A percentile compares a stretch with the other conserved stretches of the same genome.
These are phyloP conservation scores for Paraescarpia echinospica DNA, from an alignment of 1,140 invertebrate species.

Conservation along the genomic window DNA sequence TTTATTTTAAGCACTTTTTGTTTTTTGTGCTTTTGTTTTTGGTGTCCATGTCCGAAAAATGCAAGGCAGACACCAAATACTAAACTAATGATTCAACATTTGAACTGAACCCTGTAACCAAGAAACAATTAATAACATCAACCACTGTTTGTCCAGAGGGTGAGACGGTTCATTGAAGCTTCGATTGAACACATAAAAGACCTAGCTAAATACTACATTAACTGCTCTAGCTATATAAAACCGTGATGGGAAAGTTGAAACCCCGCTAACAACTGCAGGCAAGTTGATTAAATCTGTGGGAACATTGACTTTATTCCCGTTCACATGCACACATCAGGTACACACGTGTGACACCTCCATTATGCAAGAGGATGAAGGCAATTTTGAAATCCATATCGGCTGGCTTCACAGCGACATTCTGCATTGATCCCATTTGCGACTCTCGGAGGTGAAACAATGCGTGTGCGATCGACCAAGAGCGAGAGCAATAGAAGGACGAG, in stretches of 20 bases:
- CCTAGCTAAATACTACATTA: neutral
- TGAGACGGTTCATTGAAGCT: neutral
- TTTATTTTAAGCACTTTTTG: no score
- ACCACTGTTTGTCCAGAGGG: neutral
- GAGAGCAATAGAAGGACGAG: neutral
- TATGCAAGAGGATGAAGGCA: neutral
- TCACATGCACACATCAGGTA: neutral
- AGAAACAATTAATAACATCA: neutral
- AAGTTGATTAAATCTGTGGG: neutral
- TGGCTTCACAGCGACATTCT: neutral
- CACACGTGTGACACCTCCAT: neutral
- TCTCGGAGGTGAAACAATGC: neutral
- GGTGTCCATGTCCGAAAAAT: no score
- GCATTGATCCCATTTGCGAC: neutral
- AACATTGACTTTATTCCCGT: neutral
- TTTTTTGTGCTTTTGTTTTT: no score
- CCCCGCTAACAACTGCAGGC: no score
- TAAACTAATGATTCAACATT: neutral
- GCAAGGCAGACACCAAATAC: no score
- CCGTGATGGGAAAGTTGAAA: neutral
- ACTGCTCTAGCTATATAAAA: neutral
- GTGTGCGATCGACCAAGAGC: neutral
- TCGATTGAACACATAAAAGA: neutral
- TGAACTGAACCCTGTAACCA: neutral
- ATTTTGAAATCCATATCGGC: neutral